Percentiles rank a stretch among this genome's conserved stretches.
These are phyloP conservation scores for Urocynchramus pylzowi DNA, from an alignment of 2,113 vertebrate species.

Conservation along the genomic window DNA sequence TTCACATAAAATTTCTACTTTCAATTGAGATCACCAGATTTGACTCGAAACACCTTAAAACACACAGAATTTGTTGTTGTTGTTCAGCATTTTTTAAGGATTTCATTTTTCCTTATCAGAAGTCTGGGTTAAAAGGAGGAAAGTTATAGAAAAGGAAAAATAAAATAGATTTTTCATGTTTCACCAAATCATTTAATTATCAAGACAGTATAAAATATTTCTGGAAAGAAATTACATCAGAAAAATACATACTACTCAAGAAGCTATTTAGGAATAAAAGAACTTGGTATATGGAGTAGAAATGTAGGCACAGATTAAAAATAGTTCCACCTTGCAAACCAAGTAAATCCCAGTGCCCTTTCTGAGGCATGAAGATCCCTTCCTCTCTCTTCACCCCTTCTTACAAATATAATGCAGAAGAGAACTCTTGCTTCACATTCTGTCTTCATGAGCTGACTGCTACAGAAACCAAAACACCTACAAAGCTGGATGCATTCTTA, in stretches of 20 bases:
- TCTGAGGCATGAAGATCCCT: not conserved
- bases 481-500: not conserved
- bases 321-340: not conserved
- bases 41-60: not conserved
- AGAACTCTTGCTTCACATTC: not conserved
- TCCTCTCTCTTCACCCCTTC: rapidly evolving
- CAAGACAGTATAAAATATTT: not conserved
- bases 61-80: not conserved
- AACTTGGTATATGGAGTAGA: not conserved
- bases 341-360: not conserved
- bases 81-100: not conserved
- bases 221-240: not conserved
- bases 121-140: not conserved
- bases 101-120: not conserved
- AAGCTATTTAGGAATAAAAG: not conserved
- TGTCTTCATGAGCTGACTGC: not conserved
- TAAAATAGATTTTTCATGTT: not conserved
- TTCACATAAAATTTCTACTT: not conserved
- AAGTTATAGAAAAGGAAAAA: not conserved
- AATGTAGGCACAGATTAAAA: not conserved
- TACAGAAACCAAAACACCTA: not conserved
- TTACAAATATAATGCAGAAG: rapidly evolving
- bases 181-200: not conserved
- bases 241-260: not conserved
- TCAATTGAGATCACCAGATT: not conserved